Conservation (phyloP, 2,888 invertebrate species). For the Pterostichus madidus region DNA sequence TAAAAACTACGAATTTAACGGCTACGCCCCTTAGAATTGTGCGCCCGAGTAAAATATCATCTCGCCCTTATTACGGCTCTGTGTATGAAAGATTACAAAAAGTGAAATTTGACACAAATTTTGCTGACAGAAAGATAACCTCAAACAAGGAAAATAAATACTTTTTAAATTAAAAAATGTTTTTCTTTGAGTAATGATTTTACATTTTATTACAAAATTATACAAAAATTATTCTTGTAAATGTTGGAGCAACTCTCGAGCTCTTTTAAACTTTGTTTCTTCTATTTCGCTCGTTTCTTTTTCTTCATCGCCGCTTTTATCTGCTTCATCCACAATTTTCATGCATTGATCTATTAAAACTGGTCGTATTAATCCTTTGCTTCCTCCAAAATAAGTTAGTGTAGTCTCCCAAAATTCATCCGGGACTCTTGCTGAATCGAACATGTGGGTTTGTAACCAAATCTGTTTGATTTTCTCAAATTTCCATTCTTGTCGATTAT, state of each 20-base stretch:
- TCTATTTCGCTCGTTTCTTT: slow-evolving; percentile 73
- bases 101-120: too few relatives aligned
- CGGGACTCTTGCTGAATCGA: slow-evolving; percentile 81
- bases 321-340: slow-evolving; percentile 82
- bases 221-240: slow-evolving; percentile 77
- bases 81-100: too few relatives aligned
- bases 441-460: slow-evolving; percentile 86
- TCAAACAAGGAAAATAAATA: background rate
- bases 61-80: too few relatives aligned
- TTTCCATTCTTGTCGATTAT: slow-evolving; percentile 86
- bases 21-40: too few relatives aligned
- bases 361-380: slow-evolving; percentile 84
- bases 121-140: background rate
- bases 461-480: slow-evolving; percentile 89
- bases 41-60: too few relatives aligned
- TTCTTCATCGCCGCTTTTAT: slow-evolving; percentile 78
- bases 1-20: too few relatives aligned
- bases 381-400: slow-evolving; percentile 85
- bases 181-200: slow-evolving; percentile 7
- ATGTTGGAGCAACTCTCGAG: slow-evolving; percentile 83
- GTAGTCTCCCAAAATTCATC: slow-evolving; percentile 83
- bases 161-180: slow-evolving; percentile 3
- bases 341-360: slow-evolving; percentile 82
- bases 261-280: slow-evolving; percentile 80
- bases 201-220: background rate